Evolutionary conservation across 2,797 vertebrate species (phyloP).

Genomic region (Meriones psammophilus): DNA sequence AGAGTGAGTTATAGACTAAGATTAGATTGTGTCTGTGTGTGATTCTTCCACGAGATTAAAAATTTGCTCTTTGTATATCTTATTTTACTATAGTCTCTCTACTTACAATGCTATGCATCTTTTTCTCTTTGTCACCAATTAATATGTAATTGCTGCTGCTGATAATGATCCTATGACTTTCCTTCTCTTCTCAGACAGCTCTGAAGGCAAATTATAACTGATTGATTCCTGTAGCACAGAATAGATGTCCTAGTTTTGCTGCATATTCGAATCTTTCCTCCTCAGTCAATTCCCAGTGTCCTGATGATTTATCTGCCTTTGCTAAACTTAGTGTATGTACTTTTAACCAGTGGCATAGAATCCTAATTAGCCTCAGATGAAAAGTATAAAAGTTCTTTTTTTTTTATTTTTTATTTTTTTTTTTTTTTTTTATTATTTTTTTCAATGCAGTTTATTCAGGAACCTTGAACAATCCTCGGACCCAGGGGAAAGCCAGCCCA

Average conservation of each 20-base stretch:
- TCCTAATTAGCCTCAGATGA: slow-evolving; percentile 77
- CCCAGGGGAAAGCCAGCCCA: too few relatives aligned
- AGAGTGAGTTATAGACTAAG: not conserved
- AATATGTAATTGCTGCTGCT: slow-evolving; percentile 42
- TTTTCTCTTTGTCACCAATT: slow-evolving; percentile 47
- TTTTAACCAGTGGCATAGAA: slow-evolving; percentile 75
- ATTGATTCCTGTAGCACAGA: slow-evolving; percentile 74
- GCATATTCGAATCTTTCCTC: slow-evolving; percentile 6
- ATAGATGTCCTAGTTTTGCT: slow-evolving; percentile 77
- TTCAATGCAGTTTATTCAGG: too few relatives aligned
- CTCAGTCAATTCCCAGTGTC: slow-evolving; percentile 73
- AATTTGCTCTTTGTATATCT: not conserved
- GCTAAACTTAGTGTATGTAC: slow-evolving; percentile 77
- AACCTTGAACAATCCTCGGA: too few relatives aligned
- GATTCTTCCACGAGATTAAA: slow-evolving; percentile 9
- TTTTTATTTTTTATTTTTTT: too few relatives aligned
- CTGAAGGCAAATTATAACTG: slow-evolving; percentile 70
- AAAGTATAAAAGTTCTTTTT: slow-evolving; percentile 56
- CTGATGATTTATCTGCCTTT: slow-evolving; percentile 80
- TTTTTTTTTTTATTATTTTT: too few relatives aligned
- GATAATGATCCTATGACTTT: not conserved
- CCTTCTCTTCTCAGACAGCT: slow-evolving; percentile 10
- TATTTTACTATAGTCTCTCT: not conserved
- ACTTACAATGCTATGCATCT: not conserved
- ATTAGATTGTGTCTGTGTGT: slow-evolving; percentile 39